phyloP scores from a whole-genome alignment of 2,888 invertebrate genomes.

The Andrena praecox region DNA sequence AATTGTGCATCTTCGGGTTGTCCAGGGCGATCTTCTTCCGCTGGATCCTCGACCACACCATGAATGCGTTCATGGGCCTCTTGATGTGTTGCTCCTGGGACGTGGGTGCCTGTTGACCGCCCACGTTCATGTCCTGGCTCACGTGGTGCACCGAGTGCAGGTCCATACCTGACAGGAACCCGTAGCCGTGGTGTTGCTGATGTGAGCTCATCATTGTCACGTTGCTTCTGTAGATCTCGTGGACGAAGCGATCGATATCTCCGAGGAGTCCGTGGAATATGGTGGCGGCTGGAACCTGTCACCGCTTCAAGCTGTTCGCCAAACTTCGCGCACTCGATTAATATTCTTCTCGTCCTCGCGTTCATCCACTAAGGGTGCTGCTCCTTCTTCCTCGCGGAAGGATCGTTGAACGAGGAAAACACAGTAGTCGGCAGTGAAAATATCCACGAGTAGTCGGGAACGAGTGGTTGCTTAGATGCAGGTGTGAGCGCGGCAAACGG shows the following conservation, averaged over 20 bases:
- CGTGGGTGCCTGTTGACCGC: constrained; percentile 30
- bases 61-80: constrained; percentile 99
- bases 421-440: neutral
- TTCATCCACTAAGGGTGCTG: constrained; percentile 5
- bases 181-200: constrained; percentile 74
- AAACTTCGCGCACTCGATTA: constrained; percentile 30
- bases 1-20: constrained; percentile 97
- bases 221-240: neutral
- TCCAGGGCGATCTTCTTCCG: constrained; percentile 96
- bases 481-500: constrained; percentile 35
- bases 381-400: neutral
- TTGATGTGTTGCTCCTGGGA: constrained; percentile 93
- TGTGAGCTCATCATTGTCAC: constrained; percentile 74
- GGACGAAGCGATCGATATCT: neutral
- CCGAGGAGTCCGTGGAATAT: neutral
- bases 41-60: constrained; percentile 98
- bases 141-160: constrained; percentile 70
- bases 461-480: neutral
- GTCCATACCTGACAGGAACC: constrained; percentile 75
- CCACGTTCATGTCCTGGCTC: constrained; percentile 62
- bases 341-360: constrained; percentile 2
- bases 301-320: neutral
- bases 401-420: neutral
- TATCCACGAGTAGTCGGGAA: neutral
- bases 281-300: too few relatives aligned